phyloP scores from a whole-genome alignment of 2,113 vertebrate genomes.

The Oreochromis niloticus region DNA sequence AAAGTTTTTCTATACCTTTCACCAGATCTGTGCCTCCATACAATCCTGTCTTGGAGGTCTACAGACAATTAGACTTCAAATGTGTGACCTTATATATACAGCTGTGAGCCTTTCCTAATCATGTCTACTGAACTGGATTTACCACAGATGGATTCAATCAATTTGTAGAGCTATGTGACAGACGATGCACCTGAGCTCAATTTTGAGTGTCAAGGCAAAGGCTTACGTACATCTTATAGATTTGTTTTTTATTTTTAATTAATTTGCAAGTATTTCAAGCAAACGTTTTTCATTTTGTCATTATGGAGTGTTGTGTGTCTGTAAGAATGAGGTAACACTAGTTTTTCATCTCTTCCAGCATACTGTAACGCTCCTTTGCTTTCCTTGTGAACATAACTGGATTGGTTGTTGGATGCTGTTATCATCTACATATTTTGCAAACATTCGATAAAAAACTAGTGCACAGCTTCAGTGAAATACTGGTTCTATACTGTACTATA shows the following conservation, averaged over 20 bases:
- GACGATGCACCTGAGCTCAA: background rate
- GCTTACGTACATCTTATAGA: background rate
- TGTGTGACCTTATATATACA: fast-evolving
- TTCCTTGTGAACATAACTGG: fast-evolving
- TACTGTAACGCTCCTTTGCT: fast-evolving
- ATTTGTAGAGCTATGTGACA: background rate
- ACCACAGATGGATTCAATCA: background rate
- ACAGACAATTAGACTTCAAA: background rate
- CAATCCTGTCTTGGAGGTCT: background rate
- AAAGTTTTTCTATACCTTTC: fast-evolving
- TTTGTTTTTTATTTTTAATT: background rate
- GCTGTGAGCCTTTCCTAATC: background rate
- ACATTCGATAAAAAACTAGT: background rate
- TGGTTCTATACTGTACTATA: fast-evolving
- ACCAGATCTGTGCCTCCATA: background rate
- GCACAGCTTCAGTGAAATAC: background rate
- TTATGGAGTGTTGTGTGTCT: background rate
- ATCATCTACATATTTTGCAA: background rate
- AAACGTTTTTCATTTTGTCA: fast-evolving
- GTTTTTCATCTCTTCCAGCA: fast-evolving
- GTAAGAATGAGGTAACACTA: fast-evolving
- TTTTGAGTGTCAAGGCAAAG: background rate
- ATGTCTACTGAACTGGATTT: background rate
- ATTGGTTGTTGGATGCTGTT: background rate
- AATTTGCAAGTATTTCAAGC: background rate